These are phyloP conservation scores for Hydrotaea cyrtoneurina DNA, from an alignment of 2,888 invertebrate genomes.

Conservation along the genomic window DNA sequence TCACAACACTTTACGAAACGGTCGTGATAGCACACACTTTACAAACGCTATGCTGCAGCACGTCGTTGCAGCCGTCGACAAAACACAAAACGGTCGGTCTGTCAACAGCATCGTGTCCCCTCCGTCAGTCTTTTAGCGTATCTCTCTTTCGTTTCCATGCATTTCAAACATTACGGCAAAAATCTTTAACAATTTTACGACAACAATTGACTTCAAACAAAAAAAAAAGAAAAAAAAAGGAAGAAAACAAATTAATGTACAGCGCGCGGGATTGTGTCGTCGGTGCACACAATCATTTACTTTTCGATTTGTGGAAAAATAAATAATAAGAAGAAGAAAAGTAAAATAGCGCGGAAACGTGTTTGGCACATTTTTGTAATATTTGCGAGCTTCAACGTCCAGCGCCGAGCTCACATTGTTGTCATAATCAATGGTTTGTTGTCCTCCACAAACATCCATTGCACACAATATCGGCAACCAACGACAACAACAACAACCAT, in stretches of 20 bases:
- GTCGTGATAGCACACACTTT: slow-evolving; percentile 56
- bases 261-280: slow-evolving; percentile 24
- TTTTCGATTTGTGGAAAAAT: slow-evolving; percentile 17
- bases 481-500: background rate
- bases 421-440: slow-evolving; percentile 21
- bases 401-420: background rate
- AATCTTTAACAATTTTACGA: background rate
- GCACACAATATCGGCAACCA: slow-evolving; percentile 36
- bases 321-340: background rate
- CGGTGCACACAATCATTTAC: slow-evolving; percentile 34
- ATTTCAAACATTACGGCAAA: slow-evolving; percentile 2
- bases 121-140: background rate
- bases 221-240: slow-evolving; percentile 11
- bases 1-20: slow-evolving; percentile 62
- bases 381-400: background rate
- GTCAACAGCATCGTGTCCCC: background rate
- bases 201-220: background rate
- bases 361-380: slow-evolving; percentile 49
- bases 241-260: background rate
- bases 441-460: background rate
- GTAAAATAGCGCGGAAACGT: slow-evolving; percentile 57
- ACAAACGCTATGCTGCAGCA: slow-evolving; percentile 36
- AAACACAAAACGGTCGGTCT: background rate
- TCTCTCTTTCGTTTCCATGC: background rate
- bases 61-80: slow-evolving; percentile 44